Evolutionary conservation across 2,888 invertebrate species (phyloP), one percentile per base, ranked within the genome.

Genomic region (Anthoptus insignis): DNA sequence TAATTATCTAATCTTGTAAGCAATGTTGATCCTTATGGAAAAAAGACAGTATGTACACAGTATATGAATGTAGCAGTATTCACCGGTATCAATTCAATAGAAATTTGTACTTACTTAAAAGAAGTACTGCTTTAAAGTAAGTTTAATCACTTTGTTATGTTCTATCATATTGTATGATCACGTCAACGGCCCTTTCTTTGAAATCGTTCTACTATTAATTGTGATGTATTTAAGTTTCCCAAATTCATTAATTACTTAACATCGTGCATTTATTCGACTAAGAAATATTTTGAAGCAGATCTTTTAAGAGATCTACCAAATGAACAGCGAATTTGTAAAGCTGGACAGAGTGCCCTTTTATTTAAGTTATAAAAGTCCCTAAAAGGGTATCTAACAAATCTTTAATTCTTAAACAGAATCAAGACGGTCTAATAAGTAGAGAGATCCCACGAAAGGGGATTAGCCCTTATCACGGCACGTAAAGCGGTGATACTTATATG

Each of bases 401-500:
- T 64, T 64, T 64, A 64, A 64, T 64, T 64, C 64, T 64, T 64
- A 64, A 66, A 61, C 57, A 47, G 59, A 61, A 58, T 58, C 45
- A 53, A 61, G 52, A 61, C 58, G 57, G 87, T 87, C 83, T 81
- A 87, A 87, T 87, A 86, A 87, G 84, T 72, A 71, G 68, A 85
- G 85, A 83, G 85, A 86, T 87, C 80, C 81, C 78, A 75, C 78
- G 76, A 76, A 76, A 77, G 81, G 81, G 90, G 93, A 91, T 93
- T 89, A 93, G 88, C 86, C 87, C 86, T 88, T 90, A 89, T 90
- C 88, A 87, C 81, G 78, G 85, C 84, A 85, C 81, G 87, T 84
- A 86, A 88, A 88, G 85, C 87, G 87, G 83, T 81, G 90, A 91
- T 93, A 89, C 92, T 87, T 92, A 91, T 91, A 92, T 90, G 92